Percentiles rank a stretch among this genome's conserved stretches.
These are phyloP conservation scores for Dicaeum eximium DNA, from an alignment of 2,113 vertebrate species.

Conservation along the genomic window DNA sequence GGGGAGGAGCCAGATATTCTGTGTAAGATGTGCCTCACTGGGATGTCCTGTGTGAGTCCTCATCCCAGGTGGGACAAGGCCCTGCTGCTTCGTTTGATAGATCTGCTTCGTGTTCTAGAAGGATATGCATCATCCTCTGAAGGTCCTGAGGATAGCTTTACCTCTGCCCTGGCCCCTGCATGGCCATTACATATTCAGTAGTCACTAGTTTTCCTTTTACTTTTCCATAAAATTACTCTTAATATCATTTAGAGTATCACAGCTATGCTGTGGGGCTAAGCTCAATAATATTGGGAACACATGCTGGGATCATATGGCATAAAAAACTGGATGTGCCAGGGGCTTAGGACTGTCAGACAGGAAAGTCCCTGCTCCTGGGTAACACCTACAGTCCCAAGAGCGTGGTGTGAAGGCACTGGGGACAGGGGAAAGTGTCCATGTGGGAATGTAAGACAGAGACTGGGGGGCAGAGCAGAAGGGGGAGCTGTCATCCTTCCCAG, in stretches of 20 bases:
- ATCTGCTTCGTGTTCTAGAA: background rate
- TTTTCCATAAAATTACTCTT: background rate
- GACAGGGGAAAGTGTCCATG: background rate
- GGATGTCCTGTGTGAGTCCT: background rate
- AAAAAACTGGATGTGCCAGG: background rate
- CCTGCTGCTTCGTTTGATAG: background rate
- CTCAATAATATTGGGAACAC: background rate
- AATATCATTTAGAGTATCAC: background rate
- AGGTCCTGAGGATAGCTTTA: background rate
- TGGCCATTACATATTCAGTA: background rate
- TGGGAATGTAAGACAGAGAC: background rate
- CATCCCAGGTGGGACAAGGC: background rate
- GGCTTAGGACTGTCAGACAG: background rate
- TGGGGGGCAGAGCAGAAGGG: conserved; percentile 1
- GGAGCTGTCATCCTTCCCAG: conserved; percentile 32
- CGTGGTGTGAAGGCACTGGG: background rate
- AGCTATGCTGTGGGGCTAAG: background rate
- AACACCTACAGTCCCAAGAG: background rate
- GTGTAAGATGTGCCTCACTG: background rate
- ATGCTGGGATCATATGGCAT: background rate
- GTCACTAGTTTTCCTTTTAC: background rate
- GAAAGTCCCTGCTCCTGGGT: background rate
- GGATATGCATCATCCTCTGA: background rate
- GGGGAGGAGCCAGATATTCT: background rate
- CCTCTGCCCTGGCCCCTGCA: background rate